Base-by-base conservation (phyloP, 1,140 invertebrate species). In the Zaprionus taronus region DNA sequence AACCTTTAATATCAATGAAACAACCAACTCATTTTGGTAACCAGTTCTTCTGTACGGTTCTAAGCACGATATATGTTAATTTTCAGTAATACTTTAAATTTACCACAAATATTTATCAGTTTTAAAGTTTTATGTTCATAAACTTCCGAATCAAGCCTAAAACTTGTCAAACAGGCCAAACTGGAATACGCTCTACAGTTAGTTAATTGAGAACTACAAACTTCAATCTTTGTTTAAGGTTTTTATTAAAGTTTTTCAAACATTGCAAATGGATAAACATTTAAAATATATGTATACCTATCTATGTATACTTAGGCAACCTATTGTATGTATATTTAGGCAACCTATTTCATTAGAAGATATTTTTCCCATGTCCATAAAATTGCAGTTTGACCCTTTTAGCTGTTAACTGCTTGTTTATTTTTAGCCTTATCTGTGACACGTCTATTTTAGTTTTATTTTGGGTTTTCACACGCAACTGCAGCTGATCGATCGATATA, bases 401-500 rank as follows among this genome's bases (percentile, higher is more conserved):
- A 12, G 17, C 20, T 62, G 14, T 53, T 51, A 14, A 58, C 67
- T 41, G 41, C 22, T 38, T 26, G 56, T 49, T 65, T 55, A 26
- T 60, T 75, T 70, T 63, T 63, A n/a, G 17, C 41, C 44, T 75
- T 75, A 75, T 75, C 67, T 64, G 26, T 17, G 11, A 28, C 34
- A 72, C 44, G 70, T 53, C 53, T 64, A 76, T 76, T 80, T 51
- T 51, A 11, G 60, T 24, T 17, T 58, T 34, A n/a, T 26, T 75
- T 75, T 34, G 31, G 31, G 9, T 64, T 60, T 55, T 28, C 61
- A 64, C 41, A 76, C 69, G 24, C 49, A 51, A 72, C 53, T 49
- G n/a, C 34, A 56, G 20, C 36, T 34, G 70, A 67, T 77, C 56
- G 67, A 72, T 76, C 41, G 73, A 76, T 81, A 71, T 44, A 67